Evolutionary conservation across 2,888 invertebrate genomes (phyloP), one percentile per base, ranked within the genome.

Genomic region (Flabesymbios commensalis): DNA sequence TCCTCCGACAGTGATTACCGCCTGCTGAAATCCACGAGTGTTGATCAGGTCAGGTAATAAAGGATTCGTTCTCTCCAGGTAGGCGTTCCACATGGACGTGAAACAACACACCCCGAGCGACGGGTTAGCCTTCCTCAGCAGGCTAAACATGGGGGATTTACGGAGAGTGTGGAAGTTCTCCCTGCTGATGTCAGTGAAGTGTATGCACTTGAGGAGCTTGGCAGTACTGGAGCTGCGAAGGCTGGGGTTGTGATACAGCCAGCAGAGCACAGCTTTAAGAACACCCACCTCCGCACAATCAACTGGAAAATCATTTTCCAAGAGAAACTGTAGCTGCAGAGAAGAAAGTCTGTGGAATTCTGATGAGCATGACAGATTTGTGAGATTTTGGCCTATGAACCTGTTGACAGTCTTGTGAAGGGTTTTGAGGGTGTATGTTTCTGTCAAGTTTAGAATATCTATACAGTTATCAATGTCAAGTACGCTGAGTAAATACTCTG

Each of bases 381-480:
- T 81, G 29, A 90, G 83, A 71, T 88, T 86, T 5, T 86, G 85
- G 74, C 88, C 88, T 74, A 90, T 88, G 76, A 86, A 89, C 64
- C 87, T 85, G 75, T 88, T 88, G 3, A 88, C 87, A 67, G 86
- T 85, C 68, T 85, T 84, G 62, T 86, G 84, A 32, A 90, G 78
- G 51, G 86, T 84, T 57, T 84, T 80, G 57, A 90, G 82, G 0
- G 87, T 87, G 79, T 89, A 90, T 2, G 88, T 87, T 78, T 90
- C 90, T 0, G 89, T 88, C 71, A 90, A 85, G 28, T 87, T 87
- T 1, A 87, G 88, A 64, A 90, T 87, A 73, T 89, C 88, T n/a
- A 89, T 86, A 78, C 89, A 90, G 77, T 89, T 90, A 58, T 89
- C 88, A 63, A 88, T 81, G 75, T 88, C 88, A 5, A 90, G 84